These are phyloP conservation scores for Coenonympha glycerion DNA, from an alignment of 2,888 invertebrate species.

Conservation along the genomic window DNA sequence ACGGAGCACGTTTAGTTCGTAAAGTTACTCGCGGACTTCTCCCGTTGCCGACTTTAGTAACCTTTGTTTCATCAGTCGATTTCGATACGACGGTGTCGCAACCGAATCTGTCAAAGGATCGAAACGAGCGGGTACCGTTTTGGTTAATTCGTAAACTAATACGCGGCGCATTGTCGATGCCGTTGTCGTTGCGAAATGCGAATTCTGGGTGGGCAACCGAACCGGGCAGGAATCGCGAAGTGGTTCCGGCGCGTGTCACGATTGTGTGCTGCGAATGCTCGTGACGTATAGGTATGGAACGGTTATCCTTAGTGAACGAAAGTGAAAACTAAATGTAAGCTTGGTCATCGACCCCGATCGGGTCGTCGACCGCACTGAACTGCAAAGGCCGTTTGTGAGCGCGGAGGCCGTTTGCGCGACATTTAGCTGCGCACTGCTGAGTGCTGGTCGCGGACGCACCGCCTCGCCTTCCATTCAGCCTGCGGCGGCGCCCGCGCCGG, in stretches of 20 bases:
- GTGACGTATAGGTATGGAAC: constrained; percentile 52
- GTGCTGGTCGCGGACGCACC: too few relatives aligned
- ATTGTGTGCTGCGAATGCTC: constrained; percentile 28
- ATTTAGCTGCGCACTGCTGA: constrained; percentile 52
- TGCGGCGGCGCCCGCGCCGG: constrained; percentile 35
- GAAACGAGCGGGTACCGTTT: constrained; percentile 7
- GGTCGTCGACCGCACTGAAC: constrained; percentile 73
- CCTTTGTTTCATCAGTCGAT: constrained; percentile 14
- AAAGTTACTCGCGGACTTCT: constrained; percentile 33
- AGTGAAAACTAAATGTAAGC: constrained; percentile 74
- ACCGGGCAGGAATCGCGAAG: constrained; percentile 10
- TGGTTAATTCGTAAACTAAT: constrained; percentile 1
- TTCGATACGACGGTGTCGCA: constrained; percentile 10
- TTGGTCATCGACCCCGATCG: constrained; percentile 64
- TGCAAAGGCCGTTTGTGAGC: constrained; percentile 75
- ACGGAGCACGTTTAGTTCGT: constrained; percentile 52
- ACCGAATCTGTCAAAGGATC: constrained; percentile 10
- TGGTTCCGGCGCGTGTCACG: neutral
- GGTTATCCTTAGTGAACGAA: constrained; percentile 76
- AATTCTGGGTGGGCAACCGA: constrained; percentile 10
- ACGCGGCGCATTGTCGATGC: neutral
- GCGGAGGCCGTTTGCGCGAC: constrained; percentile 70
- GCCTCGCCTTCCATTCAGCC: constrained; percentile 37
- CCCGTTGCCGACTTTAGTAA: constrained; percentile 11
- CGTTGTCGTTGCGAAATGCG: neutral